These are phyloP conservation scores for Galagoides demidoff DNA, from an alignment of 2,797 vertebrate species.

Conservation along the genomic window DNA sequence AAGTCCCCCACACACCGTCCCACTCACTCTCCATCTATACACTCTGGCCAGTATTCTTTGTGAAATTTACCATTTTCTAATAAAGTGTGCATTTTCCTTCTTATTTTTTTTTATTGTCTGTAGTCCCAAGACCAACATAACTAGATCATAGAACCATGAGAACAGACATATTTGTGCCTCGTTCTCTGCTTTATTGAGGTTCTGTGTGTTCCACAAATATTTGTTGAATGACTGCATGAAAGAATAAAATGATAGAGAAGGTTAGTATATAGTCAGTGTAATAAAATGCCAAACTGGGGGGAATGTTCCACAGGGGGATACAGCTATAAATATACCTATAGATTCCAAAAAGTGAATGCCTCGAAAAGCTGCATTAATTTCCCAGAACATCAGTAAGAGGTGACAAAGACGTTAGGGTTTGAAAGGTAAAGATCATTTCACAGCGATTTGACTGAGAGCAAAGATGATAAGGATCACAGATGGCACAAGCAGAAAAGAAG, in stretches of 20 bases:
- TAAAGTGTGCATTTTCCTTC: background rate
- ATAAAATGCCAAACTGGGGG: background rate
- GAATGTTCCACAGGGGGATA: background rate
- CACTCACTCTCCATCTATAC: background rate
- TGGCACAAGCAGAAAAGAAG: background rate
- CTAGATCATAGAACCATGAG: background rate
- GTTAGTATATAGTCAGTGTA: no score
- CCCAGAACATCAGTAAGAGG: background rate
- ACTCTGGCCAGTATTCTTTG: background rate
- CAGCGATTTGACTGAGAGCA: background rate
- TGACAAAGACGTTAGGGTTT: background rate
- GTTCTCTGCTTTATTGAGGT: background rate
- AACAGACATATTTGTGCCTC: background rate
- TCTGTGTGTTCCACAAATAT: background rate
- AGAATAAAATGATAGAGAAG: background rate
- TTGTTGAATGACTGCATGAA: background rate
- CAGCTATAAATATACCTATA: background rate
- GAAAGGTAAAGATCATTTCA: background rate
- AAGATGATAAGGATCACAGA: background rate
- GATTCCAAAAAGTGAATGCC: background rate
- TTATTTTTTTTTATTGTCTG: background rate
- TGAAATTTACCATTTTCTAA: background rate
- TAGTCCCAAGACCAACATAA: background rate
- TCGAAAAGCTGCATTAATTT: background rate
- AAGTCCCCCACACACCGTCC: background rate